These are phyloP conservation scores for Panagrolaimus sp. DNA, from an alignment of 1,140 invertebrate genomes.

Conservation along the genomic window DNA sequence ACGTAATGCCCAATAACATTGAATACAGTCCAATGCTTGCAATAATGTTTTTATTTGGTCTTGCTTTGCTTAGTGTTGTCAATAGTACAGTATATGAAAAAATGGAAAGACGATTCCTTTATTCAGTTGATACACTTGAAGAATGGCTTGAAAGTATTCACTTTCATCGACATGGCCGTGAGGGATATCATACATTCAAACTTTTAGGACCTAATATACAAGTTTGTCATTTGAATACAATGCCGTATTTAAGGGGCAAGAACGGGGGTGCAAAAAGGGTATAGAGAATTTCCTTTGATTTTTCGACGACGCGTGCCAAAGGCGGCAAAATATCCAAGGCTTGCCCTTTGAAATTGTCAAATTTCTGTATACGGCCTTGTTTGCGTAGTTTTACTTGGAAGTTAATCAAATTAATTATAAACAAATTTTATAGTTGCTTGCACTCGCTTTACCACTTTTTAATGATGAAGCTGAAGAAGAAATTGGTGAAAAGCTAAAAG, in stretches of 20 bases:
- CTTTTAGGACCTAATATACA: constrained; percentile 1
- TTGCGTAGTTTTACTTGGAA: no score
- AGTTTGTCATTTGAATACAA: no score
- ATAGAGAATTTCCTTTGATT: no score
- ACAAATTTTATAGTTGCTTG: neutral
- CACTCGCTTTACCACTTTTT: constrained; percentile 8
- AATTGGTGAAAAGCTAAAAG: neutral
- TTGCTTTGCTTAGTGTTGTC: constrained; percentile 11
- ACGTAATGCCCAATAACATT: constrained; percentile 14
- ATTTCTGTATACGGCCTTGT: no score
- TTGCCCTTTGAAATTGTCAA: no score
- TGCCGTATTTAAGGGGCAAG: no score
- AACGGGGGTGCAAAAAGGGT: no score
- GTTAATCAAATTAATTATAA: neutral
- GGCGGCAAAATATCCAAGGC: no score
- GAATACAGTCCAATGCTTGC: constrained; percentile 5
- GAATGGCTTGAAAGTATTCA: neutral
- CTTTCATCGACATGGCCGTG: neutral
- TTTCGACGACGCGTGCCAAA: no score
- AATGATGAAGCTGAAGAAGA: constrained; percentile 9
- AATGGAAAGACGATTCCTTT: neutral
- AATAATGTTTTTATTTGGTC: constrained; percentile 10
- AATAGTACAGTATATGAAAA: constrained; percentile 17
- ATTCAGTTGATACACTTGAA: constrained; percentile 9
- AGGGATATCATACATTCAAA: constrained; percentile 7